Evolutionary conservation across 1,140 invertebrate species (phyloP), one percentile per base, ranked within the genome.

Genomic region (Belonocnema kinseyi): DNA sequence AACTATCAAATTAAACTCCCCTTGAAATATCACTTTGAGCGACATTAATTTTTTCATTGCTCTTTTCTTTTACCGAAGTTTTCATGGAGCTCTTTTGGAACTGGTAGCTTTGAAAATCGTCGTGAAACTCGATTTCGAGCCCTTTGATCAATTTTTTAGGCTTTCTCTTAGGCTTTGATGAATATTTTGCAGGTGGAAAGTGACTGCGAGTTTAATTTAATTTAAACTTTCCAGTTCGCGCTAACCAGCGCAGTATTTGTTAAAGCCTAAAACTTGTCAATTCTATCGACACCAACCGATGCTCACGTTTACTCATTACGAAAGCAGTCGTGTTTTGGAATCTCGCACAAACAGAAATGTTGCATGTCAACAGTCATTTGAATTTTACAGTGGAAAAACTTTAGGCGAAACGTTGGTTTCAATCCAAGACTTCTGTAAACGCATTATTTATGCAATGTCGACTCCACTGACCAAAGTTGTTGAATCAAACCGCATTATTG

Each of bases 401-500:
- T 66, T 33, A 14, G 26, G n/a, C 26, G 33, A 40, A 40, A 66
- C 61, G 33, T 33, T 66, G n/a, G 16, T 66, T 66, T 66, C 26
- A 40, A 46, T 8, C 16, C 58, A 40, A 66, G 58, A 66, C 58
- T 66, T 66, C 58, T 10, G 3, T 66, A 66, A 66, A 26, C 58
- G 61, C 61, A 66, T 66, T 66, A 66, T 40, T 66, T 66, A 46
- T 66, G 61, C n/a, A 26, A 66, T n/a, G 61, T 66, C 58, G 58
- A 40, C 21, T 66, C 61, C 61, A 66, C 61, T 66, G 61, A 66
- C 61, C 61, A 66, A 66, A 66, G 61, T 66, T 66, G 46, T 16
- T 66, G 26, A 66, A 66, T 66, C 26, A 66, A 66, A 66, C 61
- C 33, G 61, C 61, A 66, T 66, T 66, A 66, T 66, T 66, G 61